These are phyloP conservation scores for Lathronympha strigana DNA, from an alignment of 2,888 invertebrate species.

Conservation along the genomic window DNA sequence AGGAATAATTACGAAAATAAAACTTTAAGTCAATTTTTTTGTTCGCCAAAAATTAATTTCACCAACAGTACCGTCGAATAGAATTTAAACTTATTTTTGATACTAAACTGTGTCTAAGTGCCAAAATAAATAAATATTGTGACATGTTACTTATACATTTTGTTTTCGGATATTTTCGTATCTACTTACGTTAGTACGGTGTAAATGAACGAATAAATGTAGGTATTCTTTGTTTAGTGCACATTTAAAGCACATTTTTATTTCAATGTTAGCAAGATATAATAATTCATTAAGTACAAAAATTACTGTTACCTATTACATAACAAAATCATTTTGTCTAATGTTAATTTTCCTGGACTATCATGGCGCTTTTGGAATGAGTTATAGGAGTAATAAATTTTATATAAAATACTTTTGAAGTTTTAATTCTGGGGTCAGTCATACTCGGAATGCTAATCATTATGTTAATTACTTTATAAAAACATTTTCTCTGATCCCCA, in stretches of 20 bases:
- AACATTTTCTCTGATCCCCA: slow-evolving; percentile 16
- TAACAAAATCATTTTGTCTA: slow-evolving; percentile 26
- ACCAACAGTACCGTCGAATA: not conserved
- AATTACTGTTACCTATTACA: slow-evolving; percentile 24
- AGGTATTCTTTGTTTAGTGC: not conserved
- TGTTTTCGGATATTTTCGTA: not conserved
- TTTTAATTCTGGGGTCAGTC: slow-evolving; percentile 36
- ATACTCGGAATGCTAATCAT: slow-evolving; percentile 36
- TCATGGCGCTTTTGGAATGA: slow-evolving; percentile 36
- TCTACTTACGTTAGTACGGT: not conserved
- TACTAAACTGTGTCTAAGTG: slow-evolving; percentile 18
- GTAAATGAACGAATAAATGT: too few species aligned
- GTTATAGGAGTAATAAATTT: slow-evolving; percentile 40
- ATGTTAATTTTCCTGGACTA: slow-evolving; percentile 24
- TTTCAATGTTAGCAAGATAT: slow-evolving; percentile 27
- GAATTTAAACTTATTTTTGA: slow-evolving; percentile 6
- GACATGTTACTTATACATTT: slow-evolving; percentile 7
- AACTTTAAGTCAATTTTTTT: too few species aligned
- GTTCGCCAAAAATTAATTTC: not conserved
- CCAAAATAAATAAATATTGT: slow-evolving; percentile 18
- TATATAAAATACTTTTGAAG: slow-evolving; percentile 34
- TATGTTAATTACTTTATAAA: slow-evolving; percentile 32
- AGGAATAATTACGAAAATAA: slow-evolving; percentile 1
- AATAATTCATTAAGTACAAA: slow-evolving; percentile 26
- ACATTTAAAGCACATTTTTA: slow-evolving; percentile 12